Conservation (phyloP, 1,140 invertebrate species). For the Drosophila bifasciata region DNA sequence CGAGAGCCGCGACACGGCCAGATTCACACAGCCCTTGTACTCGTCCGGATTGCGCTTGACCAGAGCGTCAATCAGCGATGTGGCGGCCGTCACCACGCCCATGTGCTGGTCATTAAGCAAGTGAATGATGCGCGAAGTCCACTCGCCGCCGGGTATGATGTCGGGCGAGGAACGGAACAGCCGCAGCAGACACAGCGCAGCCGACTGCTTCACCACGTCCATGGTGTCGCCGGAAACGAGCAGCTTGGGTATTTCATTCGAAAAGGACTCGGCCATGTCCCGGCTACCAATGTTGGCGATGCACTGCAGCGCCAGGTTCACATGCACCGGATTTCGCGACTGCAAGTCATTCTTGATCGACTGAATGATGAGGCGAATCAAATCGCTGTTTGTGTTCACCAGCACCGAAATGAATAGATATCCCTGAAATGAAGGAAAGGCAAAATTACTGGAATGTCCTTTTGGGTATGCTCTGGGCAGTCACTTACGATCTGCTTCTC, state of each 20-base stretch:
- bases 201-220: slow-evolving; percentile 99
- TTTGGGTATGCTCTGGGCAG: not conserved
- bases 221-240: slow-evolving; percentile 99
- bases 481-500: slow-evolving; percentile 99
- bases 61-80: slow-evolving; percentile 98
- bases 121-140: slow-evolving; percentile 99
- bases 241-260: slow-evolving; percentile 98
- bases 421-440: slow-evolving; percentile 88
- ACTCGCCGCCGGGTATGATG: slow-evolving; percentile 98
- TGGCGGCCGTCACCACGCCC: slow-evolving; percentile 99
- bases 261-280: slow-evolving; percentile 99
- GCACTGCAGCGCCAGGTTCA: slow-evolving; percentile 99
- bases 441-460: slow-evolving; percentile 24
- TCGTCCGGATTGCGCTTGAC: slow-evolving; percentile 99
- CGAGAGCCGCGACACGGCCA: slow-evolving; percentile 98
- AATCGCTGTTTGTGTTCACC: slow-evolving; percentile 99
- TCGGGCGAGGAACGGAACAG: slow-evolving; percentile 96
- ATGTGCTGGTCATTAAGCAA: slow-evolving; percentile 99
- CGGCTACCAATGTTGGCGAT: slow-evolving; percentile 99
- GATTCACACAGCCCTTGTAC: slow-evolving; percentile 99
- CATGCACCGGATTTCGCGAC: slow-evolving; percentile 98
- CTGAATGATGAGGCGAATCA: slow-evolving; percentile 99
- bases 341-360: slow-evolving; percentile 99
- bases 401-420: slow-evolving; percentile 99
- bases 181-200: slow-evolving; percentile 97